Evolutionary conservation across 2,113 vertebrate species (phyloP), one percentile per base, ranked within the genome.

Genomic region (Anarhynchus alexandrinus): DNA sequence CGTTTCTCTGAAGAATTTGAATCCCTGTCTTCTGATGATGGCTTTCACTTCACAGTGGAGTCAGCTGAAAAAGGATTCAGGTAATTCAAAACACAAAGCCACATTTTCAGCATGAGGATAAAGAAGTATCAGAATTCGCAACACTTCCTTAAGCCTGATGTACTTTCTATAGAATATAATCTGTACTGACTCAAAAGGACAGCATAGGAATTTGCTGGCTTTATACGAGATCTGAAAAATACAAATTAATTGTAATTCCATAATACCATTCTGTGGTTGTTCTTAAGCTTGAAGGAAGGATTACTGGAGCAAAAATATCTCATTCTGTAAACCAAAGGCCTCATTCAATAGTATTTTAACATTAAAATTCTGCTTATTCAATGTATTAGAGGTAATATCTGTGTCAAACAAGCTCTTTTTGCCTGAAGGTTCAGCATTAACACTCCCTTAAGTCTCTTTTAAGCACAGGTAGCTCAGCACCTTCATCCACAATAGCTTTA

Each of bases 341-440:
- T 91, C 84, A 94, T 85, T 90, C 93, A 96, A 77, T 91, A 86
- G 86, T 89, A 95, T 94, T 97, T 90, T 95, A 96, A 96, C 85
- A 95, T 88, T 89, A 73, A 96, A 93, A 94, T 92, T 96, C 83
- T 96, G 84, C 69, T 97, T 97, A 93, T 79, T 90, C 66, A 85
- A 26, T 96, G 51, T 89, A 84, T 74, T 96, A 95, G 90, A 93
- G 71, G 64, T 91, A 95, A 95, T 93, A 96, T 86, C 64, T 96
- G 97, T 95, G 92, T 97, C 88, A 98, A 96, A 96, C 38, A 85
- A 95, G 61, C 38, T 97, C 82, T 97, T 98, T 96, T 94, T 97
- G 84, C 77, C 71, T 17, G 69, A 78, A 96, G 62, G n/a, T 95
- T 88, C 73, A 61, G 23, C 73, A 97, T 96, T 98, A 97, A 97